Conservation (phyloP, 2,113 vertebrate genomes). For the Otolemur garnettii region DNA sequence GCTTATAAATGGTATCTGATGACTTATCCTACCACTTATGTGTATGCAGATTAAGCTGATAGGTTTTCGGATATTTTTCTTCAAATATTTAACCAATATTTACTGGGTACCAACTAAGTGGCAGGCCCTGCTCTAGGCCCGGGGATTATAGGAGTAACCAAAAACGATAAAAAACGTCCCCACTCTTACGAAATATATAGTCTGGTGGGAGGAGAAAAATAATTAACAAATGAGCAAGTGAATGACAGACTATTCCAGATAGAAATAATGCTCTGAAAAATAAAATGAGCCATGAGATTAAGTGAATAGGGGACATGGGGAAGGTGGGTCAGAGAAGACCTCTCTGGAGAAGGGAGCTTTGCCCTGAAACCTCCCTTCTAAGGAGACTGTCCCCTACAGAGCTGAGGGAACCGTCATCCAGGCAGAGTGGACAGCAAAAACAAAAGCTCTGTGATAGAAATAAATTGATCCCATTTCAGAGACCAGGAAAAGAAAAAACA, state of each 20-base stretch:
- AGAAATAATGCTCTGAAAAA: neutral
- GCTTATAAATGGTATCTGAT: constrained; percentile 39
- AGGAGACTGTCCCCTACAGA: neutral
- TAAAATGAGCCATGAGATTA: neutral
- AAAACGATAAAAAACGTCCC: neutral
- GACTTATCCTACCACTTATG: constrained; percentile 5
- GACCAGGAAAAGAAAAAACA: neutral
- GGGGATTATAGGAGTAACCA: neutral
- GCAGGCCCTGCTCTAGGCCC: neutral
- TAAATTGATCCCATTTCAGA: neutral
- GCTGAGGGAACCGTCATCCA: neutral
- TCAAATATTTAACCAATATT: constrained; percentile 30
- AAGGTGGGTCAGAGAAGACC: neutral
- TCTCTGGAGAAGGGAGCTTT: neutral
- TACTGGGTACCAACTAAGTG: neutral
- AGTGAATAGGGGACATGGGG: neutral
- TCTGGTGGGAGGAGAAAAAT: neutral
- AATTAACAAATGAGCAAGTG: neutral
- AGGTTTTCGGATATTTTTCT: constrained; percentile 38
- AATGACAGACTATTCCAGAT: neutral
- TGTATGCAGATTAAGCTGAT: constrained; percentile 35
- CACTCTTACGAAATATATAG: neutral
- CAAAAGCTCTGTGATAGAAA: neutral
- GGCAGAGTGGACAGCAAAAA: neutral
- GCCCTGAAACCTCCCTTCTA: neutral